Evolutionary conservation across 2,113 vertebrate species (phyloP).

Genomic region (Alectura lathami): DNA sequence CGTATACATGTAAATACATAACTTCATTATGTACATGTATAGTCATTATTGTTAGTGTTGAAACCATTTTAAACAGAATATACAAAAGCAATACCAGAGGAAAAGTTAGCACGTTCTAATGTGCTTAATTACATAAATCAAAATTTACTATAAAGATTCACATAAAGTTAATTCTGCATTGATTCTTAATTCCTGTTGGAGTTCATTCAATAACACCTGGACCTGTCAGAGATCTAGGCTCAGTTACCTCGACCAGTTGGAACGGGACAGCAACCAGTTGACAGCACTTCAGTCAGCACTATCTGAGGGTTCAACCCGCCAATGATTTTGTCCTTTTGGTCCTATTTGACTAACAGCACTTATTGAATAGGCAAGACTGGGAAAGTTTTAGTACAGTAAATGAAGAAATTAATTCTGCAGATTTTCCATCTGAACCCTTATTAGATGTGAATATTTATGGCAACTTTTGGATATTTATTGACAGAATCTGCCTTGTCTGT

Average conservation of each 20-base stretch:
- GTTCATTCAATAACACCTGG: not conserved
- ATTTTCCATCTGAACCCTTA: not conserved
- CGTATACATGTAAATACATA: no score
- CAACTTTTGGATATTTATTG: not conserved
- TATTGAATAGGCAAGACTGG: not conserved
- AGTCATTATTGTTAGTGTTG: not conserved
- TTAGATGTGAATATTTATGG: not conserved
- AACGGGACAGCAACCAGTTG: not conserved
- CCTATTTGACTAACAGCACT: not conserved
- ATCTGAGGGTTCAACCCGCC: not conserved
- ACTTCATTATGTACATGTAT: not conserved
- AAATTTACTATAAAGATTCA: not conserved
- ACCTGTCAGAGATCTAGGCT: not conserved
- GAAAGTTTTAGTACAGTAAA: not conserved
- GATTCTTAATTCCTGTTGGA: not conserved
- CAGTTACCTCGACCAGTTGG: not conserved
- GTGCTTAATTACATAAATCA: not conserved
- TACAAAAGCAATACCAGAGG: not conserved
- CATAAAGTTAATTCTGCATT: not conserved
- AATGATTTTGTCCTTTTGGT: not conserved
- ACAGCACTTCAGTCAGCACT: not conserved
- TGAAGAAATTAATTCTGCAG: not conserved
- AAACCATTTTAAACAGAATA: not conserved
- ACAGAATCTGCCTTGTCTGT: not conserved
- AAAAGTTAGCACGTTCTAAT: not conserved